Evolutionary conservation across 2,113 vertebrate species (phyloP).

Genomic region (Anser cygnoides): DNA sequence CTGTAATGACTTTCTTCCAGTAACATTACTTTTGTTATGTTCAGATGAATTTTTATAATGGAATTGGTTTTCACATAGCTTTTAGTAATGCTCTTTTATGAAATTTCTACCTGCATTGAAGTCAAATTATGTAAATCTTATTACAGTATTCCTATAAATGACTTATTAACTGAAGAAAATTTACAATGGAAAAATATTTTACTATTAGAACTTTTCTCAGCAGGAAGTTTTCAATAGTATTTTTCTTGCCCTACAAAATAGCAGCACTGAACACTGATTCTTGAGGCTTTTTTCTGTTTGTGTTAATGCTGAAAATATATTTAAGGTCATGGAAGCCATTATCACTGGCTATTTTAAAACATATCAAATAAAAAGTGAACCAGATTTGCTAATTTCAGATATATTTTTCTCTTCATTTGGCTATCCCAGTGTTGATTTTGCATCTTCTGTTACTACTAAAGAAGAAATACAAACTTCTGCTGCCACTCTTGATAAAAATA

Average conservation of each 20-base stretch:
- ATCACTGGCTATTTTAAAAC: not conserved
- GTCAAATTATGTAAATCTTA: not conserved
- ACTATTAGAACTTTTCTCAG: not conserved
- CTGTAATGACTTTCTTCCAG: constrained; percentile 22
- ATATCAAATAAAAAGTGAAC: not conserved
- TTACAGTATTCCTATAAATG: not conserved
- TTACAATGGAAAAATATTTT: not conserved
- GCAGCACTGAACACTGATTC: not conserved
- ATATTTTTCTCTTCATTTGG: not conserved
- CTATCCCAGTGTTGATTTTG: not conserved
- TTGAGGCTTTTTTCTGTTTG: not conserved
- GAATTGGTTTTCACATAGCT: constrained; percentile 2
- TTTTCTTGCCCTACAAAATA: not conserved
- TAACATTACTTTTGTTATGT: constrained; percentile 26
- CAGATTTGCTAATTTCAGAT: not conserved
- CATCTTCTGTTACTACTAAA: not conserved
- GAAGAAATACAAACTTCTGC: not conserved
- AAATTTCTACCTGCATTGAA: not conserved
- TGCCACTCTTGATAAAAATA: not conserved
- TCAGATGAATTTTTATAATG: constrained; percentile 40
- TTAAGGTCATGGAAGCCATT: not conserved
- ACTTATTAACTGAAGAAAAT: not conserved
- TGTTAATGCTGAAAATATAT: not conserved
- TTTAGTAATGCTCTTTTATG: not conserved
- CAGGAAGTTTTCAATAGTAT: not conserved